Conservation (phyloP, 2,113 vertebrate species). For the Emberiza fucata region DNA sequence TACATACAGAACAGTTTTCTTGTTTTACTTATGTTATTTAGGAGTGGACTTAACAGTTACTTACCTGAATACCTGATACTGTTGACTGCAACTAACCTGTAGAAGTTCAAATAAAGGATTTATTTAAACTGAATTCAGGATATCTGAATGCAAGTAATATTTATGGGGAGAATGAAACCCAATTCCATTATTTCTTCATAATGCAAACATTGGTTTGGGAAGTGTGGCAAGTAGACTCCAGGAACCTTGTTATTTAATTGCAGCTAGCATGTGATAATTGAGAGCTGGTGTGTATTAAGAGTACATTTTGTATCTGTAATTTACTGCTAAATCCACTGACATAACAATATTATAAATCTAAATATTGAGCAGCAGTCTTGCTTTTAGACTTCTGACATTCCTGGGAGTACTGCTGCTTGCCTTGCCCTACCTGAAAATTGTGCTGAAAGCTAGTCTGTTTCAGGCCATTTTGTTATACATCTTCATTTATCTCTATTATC, state of each 20-base stretch:
- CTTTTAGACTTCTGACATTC: neutral
- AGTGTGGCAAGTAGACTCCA: neutral
- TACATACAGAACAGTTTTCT: neutral
- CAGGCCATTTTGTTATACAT: neutral
- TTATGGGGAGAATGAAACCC: neutral
- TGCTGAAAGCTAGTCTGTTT: neutral
- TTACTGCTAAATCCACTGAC: neutral
- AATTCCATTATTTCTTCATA: neutral
- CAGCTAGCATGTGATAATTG: neutral
- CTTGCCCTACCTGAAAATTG: neutral
- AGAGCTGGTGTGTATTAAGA: neutral
- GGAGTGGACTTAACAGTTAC: neutral
- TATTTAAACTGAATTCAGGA: too few species aligned
- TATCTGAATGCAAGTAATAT: neutral
- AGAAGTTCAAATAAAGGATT: neutral
- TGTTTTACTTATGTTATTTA: neutral
- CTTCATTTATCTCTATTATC: constrained; percentile 15
- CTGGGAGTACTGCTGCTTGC: neutral
- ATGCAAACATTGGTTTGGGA: neutral
- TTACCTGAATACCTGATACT: neutral
- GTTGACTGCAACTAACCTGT: neutral
- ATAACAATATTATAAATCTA: neutral
- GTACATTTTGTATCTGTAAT: neutral
- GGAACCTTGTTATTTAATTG: neutral
- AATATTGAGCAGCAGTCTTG: neutral